These are phyloP conservation scores for Plectropomus leopardus DNA, from an alignment of 2,113 vertebrate genomes.

Conservation along the genomic window DNA sequence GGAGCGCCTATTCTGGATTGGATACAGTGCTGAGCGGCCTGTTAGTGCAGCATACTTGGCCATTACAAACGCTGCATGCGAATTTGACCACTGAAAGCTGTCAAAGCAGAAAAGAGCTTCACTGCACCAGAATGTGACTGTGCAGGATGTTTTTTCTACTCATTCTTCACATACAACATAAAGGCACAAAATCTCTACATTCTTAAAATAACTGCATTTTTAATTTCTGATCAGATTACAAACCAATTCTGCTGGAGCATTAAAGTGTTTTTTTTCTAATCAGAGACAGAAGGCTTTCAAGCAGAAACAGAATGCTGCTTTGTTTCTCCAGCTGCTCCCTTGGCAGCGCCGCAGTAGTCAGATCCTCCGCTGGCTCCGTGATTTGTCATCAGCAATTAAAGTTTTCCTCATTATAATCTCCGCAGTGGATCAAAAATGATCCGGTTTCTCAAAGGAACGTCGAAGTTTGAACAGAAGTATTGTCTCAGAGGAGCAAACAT, in stretches of 20 bases:
- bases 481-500: background rate
- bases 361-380: slow-evolving; percentile 51
- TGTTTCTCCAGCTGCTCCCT: slow-evolving; percentile 77
- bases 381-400: slow-evolving; percentile 74
- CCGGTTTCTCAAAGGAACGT: slow-evolving; percentile 10
- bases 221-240: slow-evolving; percentile 41
- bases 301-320: slow-evolving; percentile 68
- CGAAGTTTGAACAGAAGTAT: slow-evolving; percentile 23
- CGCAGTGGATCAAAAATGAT: slow-evolving; percentile 32
- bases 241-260: slow-evolving; percentile 44
- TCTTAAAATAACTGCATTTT: slow-evolving; percentile 56
- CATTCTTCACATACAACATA: slow-evolving; percentile 1
- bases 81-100: slow-evolving; percentile 56
- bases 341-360: slow-evolving; percentile 49
- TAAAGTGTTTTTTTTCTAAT: slow-evolving; percentile 50
- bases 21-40: slow-evolving; percentile 64
- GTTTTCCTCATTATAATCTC: slow-evolving; percentile 52
- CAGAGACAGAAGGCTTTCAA: slow-evolving; percentile 61
- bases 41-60: slow-evolving; percentile 61
- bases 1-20: slow-evolving; percentile 66
- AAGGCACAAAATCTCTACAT: slow-evolving; percentile 16
- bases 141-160: slow-evolving; percentile 1
- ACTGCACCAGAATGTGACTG: slow-evolving; percentile 19
- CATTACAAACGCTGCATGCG: slow-evolving; percentile 54
- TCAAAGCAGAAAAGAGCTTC: slow-evolving; percentile 24